Evolutionary conservation across 2,797 vertebrate species (phyloP).

Genomic region (Leptodactylus fallax): DNA sequence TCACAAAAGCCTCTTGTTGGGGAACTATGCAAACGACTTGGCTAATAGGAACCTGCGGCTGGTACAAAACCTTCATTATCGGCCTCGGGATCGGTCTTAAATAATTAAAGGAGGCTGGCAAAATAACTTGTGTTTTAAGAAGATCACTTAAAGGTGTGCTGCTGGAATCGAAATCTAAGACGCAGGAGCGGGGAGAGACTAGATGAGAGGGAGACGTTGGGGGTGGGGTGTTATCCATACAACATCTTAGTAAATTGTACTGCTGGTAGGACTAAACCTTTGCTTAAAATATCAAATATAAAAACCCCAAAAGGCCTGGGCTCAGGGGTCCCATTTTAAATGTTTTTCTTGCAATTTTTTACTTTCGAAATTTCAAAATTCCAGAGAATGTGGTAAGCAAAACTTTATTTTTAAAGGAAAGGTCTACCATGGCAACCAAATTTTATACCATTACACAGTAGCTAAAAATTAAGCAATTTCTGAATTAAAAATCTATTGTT

Average conservation of each 20-base stretch:
- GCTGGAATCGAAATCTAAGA: background rate
- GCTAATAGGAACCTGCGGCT: constrained; percentile 65
- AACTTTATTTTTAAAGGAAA: no score
- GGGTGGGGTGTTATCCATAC: background rate
- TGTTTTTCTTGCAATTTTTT: no score
- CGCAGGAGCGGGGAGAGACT: background rate
- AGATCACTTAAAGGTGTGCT: constrained; percentile 11
- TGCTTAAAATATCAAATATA: background rate
- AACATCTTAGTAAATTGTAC: background rate
- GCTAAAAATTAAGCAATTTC: no score
- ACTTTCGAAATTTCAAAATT: no score
- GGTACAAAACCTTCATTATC: constrained; percentile 55
- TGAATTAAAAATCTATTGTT: no score
- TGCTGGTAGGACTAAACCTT: background rate
- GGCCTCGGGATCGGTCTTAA: constrained; percentile 63
- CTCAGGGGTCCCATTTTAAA: no score
- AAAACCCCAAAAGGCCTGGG: no score
- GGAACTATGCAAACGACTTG: constrained; percentile 60
- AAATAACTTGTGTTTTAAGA: background rate
- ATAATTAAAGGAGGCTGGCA: constrained; percentile 59
- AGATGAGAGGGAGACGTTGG: background rate
- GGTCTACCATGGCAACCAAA: no score
- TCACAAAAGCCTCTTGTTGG: constrained; percentile 70
- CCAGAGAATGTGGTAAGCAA: no score
- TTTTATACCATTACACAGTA: no score